Conservation (phyloP, 37 sponge, comb jelly and placozoan genomes). For the Hormiphora californensis region DNA sequence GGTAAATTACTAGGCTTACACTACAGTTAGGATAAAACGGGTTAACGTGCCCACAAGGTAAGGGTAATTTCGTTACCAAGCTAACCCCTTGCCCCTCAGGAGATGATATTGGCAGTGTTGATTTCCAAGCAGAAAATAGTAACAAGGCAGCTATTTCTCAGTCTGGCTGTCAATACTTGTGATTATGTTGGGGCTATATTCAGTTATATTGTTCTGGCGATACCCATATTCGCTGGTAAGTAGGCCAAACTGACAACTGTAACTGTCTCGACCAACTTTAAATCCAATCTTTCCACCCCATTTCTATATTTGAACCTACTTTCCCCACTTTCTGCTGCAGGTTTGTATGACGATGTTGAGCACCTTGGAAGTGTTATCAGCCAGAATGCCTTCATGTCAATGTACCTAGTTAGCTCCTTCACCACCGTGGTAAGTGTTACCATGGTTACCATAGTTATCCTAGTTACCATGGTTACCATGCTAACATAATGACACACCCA, state of each 20-base stretch:
- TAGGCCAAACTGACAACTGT: too few relatives aligned
- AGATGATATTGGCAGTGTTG: neutral
- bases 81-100: neutral
- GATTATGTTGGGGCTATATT: slow-evolving; percentile 23
- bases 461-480: neutral
- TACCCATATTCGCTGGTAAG: slow-evolving; percentile 40
- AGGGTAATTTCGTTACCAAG: neutral
- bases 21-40: too few relatives aligned
- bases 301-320: too few relatives aligned
- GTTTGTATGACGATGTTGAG: neutral
- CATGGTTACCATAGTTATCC: neutral
- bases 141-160: neutral
- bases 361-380: slow-evolving; percentile 35
- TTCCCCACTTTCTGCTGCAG: too few relatives aligned
- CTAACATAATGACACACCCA: neutral
- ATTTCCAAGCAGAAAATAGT: slow-evolving; percentile 1
- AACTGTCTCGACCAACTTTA: too few relatives aligned
- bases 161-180: slow-evolving; percentile 15
- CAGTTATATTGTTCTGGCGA: slow-evolving; percentile 28
- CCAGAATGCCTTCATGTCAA: slow-evolving; percentile 27
- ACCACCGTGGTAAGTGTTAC: neutral
- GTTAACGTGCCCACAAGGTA: too few relatives aligned
- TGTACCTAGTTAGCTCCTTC: slow-evolving; percentile 43
- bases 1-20: too few relatives aligned
- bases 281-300: too few relatives aligned